phyloP scores from a whole-genome alignment of 2,888 invertebrate genomes.

The Tanypteryx hageni region DNA sequence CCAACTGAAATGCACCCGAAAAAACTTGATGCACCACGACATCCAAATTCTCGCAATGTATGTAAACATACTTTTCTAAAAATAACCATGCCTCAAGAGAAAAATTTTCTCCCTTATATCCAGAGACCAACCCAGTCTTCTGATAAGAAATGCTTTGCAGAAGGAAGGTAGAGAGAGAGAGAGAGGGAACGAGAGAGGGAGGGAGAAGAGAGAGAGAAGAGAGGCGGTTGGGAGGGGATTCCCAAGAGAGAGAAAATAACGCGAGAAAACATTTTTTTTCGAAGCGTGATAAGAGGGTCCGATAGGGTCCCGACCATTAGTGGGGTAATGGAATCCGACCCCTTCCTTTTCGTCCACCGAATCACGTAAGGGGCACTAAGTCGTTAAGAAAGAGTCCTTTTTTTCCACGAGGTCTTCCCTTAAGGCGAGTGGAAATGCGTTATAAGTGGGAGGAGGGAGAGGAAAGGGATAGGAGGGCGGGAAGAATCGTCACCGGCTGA shows the following conservation, averaged over 20 bases:
- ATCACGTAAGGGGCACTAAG: slow-evolving; percentile 35
- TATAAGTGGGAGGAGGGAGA: neutral
- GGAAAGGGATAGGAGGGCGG: neutral
- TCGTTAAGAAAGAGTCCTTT: slow-evolving; percentile 17
- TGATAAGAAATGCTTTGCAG: too few relatives aligned
- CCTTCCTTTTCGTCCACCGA: slow-evolving; percentile 5
- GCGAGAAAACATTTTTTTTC: slow-evolving; percentile 50
- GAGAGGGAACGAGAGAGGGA: neutral
- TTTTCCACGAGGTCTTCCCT: slow-evolving; percentile 15
- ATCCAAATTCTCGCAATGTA: too few relatives aligned
- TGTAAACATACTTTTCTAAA: neutral
- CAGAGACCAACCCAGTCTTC: neutral
- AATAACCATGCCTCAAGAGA: neutral
- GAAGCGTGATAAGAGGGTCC: neutral
- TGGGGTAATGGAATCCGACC: slow-evolving; percentile 56
- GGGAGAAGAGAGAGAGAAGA: neutral
- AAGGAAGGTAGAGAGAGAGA: neutral
- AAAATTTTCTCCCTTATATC: neutral
- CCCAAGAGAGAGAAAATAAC: neutral
- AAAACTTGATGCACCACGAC: too few relatives aligned
- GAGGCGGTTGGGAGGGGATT: neutral
- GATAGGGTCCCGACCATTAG: slow-evolving; percentile 50
- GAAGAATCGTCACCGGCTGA: slow-evolving; percentile 34
- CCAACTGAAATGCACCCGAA: too few relatives aligned
- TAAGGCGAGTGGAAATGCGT: slow-evolving; percentile 36